Evolutionary conservation across 2,797 vertebrate genomes (phyloP).

Genomic region (Sebastes oblongus): DNA sequence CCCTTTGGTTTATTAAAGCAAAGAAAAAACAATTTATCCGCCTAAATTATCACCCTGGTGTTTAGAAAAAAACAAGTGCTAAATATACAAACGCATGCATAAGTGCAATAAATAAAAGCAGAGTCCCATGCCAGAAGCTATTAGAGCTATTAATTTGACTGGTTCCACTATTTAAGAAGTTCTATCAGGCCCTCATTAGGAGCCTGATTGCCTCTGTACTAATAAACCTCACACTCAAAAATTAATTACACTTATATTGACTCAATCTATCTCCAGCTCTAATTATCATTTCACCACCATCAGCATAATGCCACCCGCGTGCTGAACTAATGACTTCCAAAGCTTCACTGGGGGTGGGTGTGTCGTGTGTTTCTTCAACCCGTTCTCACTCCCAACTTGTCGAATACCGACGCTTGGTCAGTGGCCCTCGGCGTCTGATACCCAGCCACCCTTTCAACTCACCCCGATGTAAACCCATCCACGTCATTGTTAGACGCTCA

Average conservation of each 20-base stretch:
- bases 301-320: slow-evolving; percentile 58
- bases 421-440: background rate
- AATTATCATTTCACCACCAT: slow-evolving; percentile 75
- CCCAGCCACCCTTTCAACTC: no score
- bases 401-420: background rate
- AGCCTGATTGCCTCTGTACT: slow-evolving; percentile 78
- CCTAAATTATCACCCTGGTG: slow-evolving; percentile 35
- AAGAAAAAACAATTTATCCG: slow-evolving; percentile 31
- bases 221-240: slow-evolving; percentile 78
- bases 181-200: slow-evolving; percentile 75
- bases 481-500: background rate
- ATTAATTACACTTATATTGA: slow-evolving; percentile 81
- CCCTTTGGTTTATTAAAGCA: slow-evolving; percentile 38
- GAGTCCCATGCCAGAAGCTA: slow-evolving; percentile 55
- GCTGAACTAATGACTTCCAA: slow-evolving; percentile 55
- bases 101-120: slow-evolving; percentile 58
- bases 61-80: slow-evolving; percentile 11
- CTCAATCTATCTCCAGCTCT: slow-evolving; percentile 74
- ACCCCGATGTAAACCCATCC: background rate
- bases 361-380: background rate
- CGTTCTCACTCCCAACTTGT: background rate
- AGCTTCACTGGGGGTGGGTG: slow-evolving; percentile 13
- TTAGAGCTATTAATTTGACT: slow-evolving; percentile 70
- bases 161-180: slow-evolving; percentile 63
- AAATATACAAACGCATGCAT: slow-evolving; percentile 56